phyloP scores from a whole-genome alignment of 2,888 invertebrate genomes.

The Synanthedon tipuliformis region DNA sequence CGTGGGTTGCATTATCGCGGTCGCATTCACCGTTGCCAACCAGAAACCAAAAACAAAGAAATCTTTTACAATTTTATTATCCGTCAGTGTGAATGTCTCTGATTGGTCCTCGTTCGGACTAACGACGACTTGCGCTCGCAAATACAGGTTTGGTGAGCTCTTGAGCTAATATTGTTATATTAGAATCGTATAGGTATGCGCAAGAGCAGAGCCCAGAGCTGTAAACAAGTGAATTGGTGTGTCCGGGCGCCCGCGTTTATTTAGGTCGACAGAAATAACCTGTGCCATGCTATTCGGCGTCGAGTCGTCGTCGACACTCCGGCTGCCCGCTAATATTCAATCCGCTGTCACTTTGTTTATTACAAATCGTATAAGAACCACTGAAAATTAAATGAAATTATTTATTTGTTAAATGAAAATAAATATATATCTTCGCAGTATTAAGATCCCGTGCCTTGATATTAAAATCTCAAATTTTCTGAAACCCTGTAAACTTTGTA shows the following conservation, averaged over 20 bases:
- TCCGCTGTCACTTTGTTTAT: not conserved
- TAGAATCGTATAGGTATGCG: slow-evolving; percentile 11
- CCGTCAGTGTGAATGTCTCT: not conserved
- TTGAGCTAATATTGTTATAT: not conserved
- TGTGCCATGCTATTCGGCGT: not conserved
- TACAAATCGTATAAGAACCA: too few relatives aligned
- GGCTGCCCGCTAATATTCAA: slow-evolving; percentile 16
- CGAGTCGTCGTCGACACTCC: slow-evolving; percentile 18
- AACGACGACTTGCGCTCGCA: slow-evolving; percentile 1
- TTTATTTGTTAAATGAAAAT: too few relatives aligned
- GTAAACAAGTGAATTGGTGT: slow-evolving; percentile 28
- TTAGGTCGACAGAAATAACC: slow-evolving; percentile 66
- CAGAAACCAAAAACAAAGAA: not conserved
- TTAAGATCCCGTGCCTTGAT: too few relatives aligned
- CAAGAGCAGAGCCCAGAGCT: slow-evolving; percentile 9
- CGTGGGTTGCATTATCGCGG: slow-evolving; percentile 37
- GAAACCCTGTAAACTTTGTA: too few relatives aligned
- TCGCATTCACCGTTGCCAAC: not conserved
- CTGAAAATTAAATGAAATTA: too few relatives aligned
- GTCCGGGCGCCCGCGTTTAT: slow-evolving; percentile 41
- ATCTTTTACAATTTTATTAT: too few relatives aligned
- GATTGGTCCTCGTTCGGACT: not conserved
- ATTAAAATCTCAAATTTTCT: too few relatives aligned
- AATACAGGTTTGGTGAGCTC: slow-evolving; percentile 10
- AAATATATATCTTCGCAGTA: too few relatives aligned